A percentile compares a stretch with the other conserved stretches of the same genome.
Evolutionary conservation across 2,797 vertebrate genomes (phyloP).

Genomic region (Pipistrellus kuhlii): DNA sequence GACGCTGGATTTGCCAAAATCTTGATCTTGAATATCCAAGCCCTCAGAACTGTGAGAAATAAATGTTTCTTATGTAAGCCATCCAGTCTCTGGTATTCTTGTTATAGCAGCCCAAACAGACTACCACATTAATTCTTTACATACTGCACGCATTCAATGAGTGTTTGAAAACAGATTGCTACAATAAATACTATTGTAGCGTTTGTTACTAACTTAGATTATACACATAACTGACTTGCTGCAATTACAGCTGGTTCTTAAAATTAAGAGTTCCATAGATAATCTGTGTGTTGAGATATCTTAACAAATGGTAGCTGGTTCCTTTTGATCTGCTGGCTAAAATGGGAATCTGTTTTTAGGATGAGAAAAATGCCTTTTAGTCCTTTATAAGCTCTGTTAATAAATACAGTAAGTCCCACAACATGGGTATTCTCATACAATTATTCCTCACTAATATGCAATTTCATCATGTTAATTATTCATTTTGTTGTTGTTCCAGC

Average conservation of each 20-base stretch:
- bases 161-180: background rate
- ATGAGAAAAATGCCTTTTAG: background rate
- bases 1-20: background rate
- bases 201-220: background rate
- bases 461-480: background rate
- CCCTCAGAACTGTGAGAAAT: background rate
- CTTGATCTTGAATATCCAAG: background rate
- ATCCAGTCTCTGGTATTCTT: background rate
- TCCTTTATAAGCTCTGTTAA: background rate
- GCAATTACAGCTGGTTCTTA: background rate
- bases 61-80: background rate
- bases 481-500: no score
- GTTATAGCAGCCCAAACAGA: background rate
- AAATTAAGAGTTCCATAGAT: background rate
- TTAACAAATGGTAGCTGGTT: background rate
- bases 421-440: background rate
- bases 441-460: background rate
- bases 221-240: background rate
- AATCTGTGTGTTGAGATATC: background rate
- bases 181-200: background rate
- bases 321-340: conserved; percentile 22
- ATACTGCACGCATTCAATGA: background rate
- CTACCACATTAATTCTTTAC: background rate
- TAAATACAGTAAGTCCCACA: background rate
- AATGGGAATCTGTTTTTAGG: background rate